Evolutionary conservation across 2,797 vertebrate species (phyloP), one percentile per base, ranked within the genome.

Genomic region (Cyprinodon diabolis): DNA sequence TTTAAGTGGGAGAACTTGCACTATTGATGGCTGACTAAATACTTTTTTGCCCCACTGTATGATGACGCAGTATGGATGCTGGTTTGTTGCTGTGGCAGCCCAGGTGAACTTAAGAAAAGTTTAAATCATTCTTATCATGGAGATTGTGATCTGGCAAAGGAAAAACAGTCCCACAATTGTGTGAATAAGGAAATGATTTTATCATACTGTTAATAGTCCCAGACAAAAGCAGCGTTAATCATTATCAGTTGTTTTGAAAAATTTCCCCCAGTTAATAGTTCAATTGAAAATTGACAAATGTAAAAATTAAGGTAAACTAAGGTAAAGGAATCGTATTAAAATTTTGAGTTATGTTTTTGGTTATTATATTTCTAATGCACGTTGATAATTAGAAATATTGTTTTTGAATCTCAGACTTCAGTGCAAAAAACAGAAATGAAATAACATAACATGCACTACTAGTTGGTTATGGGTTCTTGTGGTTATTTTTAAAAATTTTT

Each of bases 21-120:
- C n/a, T n/a, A n/a, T n/a, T n/a, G n/a, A n/a, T n/a, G n/a, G n/a
- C n/a, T n/a, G n/a, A n/a, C n/a, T n/a, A n/a, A n/a, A n/a, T n/a
- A n/a, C n/a, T 40, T 40, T 40, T 40, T 40, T 40, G 37, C 37
- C 37, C 3, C 37, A 3, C 37, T 6, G 47, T n/a, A 21, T 71
- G 74, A 56, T 15, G 11, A 49, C 56, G 74, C 58, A 60, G n/a
- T 47, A 21, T 68, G 21, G 54, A 72, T 54, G 23, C 9, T 54
- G 19, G 49, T 23, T 21, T 9, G 45, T 65, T 56, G 57, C 11
- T 35, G 67, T 60, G 30, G 30, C 56, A 45, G 70, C 8, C 48
- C 66, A 56, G 52, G 66, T 48, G 51, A 74, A 14, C 37, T 19
- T 40, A 49, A n/a, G 51, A 72, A 47, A 56, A 0, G 21, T 62